phyloP scores from a whole-genome alignment of 2,113 vertebrate genomes.

The Ondatra zibethicus region DNA sequence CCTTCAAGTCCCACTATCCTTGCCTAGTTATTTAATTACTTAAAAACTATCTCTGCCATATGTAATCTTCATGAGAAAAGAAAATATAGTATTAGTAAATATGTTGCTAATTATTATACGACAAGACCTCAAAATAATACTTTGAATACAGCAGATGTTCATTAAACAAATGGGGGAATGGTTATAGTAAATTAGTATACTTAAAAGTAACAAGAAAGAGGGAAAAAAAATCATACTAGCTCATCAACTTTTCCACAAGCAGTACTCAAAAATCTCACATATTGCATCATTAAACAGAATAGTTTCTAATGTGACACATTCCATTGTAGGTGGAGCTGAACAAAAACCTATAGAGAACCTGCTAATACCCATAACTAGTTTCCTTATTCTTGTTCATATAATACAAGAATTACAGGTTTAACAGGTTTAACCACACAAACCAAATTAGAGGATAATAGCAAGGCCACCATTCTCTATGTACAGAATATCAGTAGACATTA shows the following conservation, averaged over 20 bases:
- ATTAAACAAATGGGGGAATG: slow-evolving; percentile 41
- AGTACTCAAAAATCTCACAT: slow-evolving; percentile 9
- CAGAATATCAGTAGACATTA: slow-evolving; percentile 19
- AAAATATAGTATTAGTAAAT: slow-evolving; percentile 22
- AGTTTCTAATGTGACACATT: slow-evolving; percentile 54
- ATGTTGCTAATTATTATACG: slow-evolving; percentile 12
- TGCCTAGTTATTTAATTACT: slow-evolving; percentile 6
- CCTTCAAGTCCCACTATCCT: not conserved
- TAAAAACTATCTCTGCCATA: not conserved
- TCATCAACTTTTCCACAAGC: slow-evolving; percentile 25
- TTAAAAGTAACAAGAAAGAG: slow-evolving; percentile 3
- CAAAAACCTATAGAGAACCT: slow-evolving; percentile 61
- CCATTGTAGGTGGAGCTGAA: slow-evolving; percentile 15
- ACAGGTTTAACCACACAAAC: slow-evolving; percentile 65
- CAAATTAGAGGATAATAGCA: slow-evolving; percentile 51
- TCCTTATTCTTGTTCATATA: slow-evolving; percentile 71
- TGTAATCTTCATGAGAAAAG: slow-evolving; percentile 31
- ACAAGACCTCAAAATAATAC: not conserved
- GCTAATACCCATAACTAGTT: slow-evolving; percentile 67
- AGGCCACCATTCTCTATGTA: not conserved
- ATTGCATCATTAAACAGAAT: slow-evolving; percentile 48
- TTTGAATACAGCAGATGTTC: not conserved
- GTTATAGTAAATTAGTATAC: not conserved
- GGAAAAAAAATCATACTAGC: not conserved
- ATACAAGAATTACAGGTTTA: slow-evolving; percentile 75